Evolutionary conservation across 2,797 vertebrate species (phyloP), one percentile per base, ranked within the genome.

Genomic region (Vultur gryphus): DNA sequence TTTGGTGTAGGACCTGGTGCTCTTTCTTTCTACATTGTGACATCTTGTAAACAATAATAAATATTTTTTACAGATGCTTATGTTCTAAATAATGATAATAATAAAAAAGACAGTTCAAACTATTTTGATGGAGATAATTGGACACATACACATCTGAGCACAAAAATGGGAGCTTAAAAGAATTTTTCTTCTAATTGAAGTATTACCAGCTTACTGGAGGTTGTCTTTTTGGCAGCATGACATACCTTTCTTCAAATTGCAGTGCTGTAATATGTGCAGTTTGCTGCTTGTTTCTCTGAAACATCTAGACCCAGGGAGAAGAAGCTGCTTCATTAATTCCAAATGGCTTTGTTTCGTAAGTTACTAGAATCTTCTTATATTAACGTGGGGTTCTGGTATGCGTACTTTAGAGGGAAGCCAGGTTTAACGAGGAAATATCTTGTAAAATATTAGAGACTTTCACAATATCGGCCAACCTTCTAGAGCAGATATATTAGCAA

Each of bases 81-180:
- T 69, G 41, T 33, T 76, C 17, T 76, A 49, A 48, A 20, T 43
- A 78, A 57, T 29, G 4, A 39, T 35, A 46, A 52, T 29, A 55
- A 35, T 25, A 76, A 39, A 37, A 81, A 65, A 41, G 18, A 20
- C 4, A 57, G 7, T 6, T 72, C 6, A 49, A 43, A 37, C 6
- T 57, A 44, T 82, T 84, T 71, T 61, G 28, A 25, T 76, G 37
- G 31, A 67, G 49, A 35, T 39, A 85, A 49, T 4, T 44, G 17
- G 8, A n/a, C 18, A 51, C 3, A 15, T 62, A 24, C 33, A 71
- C 10, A 6, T 39, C 23, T 0, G 0, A 84, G 13, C 1, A 75
- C 7, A 67, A 54, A 91, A 89, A 70, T 33, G 3, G 17, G n/a
- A 41, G 3, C 19, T 76, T 59, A 58, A 71, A 85, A 61, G 4